phyloP scores from a whole-genome alignment of 1,140 invertebrate genomes.

The Listronotus bonariensis region DNA sequence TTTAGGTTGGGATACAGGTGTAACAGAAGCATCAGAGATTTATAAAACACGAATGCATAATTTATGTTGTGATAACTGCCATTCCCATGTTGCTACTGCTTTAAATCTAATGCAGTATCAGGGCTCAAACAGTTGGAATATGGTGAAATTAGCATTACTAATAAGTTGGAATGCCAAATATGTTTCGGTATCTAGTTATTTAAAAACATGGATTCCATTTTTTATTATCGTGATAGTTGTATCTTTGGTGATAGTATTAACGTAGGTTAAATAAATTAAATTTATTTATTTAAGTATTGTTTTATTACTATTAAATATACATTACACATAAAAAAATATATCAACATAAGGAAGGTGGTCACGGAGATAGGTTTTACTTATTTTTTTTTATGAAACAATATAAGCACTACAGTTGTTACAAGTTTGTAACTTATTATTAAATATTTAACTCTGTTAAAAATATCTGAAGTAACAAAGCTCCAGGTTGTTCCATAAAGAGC shows the following conservation, averaged over 20 bases:
- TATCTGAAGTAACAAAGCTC: slow-evolving; percentile 49
- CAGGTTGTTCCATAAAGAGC: slow-evolving; percentile 50
- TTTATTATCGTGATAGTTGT: slow-evolving; percentile 59
- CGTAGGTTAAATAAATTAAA: not conserved
- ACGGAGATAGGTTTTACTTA: no score
- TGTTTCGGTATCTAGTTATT: slow-evolving; percentile 74
- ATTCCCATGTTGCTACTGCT: slow-evolving; percentile 95
- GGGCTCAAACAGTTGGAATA: slow-evolving; percentile 83
- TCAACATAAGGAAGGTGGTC: no score
- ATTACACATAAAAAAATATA: no score
- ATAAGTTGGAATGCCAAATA: slow-evolving; percentile 83
- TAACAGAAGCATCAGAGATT: slow-evolving; percentile 89
- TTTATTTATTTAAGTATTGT: not conserved
- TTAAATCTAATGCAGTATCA: slow-evolving; percentile 92
- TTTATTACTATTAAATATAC: not conserved
- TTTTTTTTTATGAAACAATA: no score
- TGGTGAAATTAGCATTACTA: slow-evolving; percentile 85
- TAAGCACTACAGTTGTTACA: no score
- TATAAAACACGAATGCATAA: slow-evolving; percentile 96
- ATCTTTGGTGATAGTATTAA: slow-evolving; percentile 25
- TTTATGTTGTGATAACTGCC: slow-evolving; percentile 96
- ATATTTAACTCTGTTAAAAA: slow-evolving; percentile 50
- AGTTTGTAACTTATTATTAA: slow-evolving; percentile 18
- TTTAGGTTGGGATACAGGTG: slow-evolving; percentile 81
- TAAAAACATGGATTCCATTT: slow-evolving; percentile 92